Evolutionary conservation across 2,797 vertebrate genomes (phyloP).

Genomic region (Amblyopsis hoosieri): DNA sequence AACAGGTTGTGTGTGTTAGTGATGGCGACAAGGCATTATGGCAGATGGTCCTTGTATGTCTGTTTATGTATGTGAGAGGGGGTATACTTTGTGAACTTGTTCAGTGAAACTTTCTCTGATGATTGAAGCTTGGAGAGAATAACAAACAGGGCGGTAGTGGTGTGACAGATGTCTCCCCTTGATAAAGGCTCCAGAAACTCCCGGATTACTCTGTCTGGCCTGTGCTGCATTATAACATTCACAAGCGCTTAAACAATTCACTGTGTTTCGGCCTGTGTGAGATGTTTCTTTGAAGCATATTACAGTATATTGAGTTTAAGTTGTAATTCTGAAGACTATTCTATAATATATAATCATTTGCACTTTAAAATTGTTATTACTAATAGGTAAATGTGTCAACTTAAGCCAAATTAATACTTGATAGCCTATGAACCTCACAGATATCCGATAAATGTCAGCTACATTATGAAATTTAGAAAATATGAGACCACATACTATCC

Average conservation of each 20-base stretch:
- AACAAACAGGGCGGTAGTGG: slow-evolving; percentile 74
- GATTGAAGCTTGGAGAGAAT: slow-evolving; percentile 73
- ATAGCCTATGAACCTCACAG: too few species aligned
- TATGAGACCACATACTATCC: not conserved
- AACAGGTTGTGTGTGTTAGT: slow-evolving; percentile 46
- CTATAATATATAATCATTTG: too few species aligned
- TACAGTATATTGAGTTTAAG: not conserved
- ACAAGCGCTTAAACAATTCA: slow-evolving; percentile 12
- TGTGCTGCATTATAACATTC: slow-evolving; percentile 31
- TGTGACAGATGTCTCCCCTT: slow-evolving; percentile 79
- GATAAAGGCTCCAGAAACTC: slow-evolving; percentile 71
- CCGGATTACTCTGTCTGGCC: slow-evolving; percentile 41
- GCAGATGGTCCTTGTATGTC: slow-evolving; percentile 53
- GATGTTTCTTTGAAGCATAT: slow-evolving; percentile 13
- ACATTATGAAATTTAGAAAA: not conserved
- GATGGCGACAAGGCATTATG: slow-evolving; percentile 50
- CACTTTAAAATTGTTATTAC: too few species aligned
- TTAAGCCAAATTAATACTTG: too few species aligned
- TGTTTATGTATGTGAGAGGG: slow-evolving; percentile 66
- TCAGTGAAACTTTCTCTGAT: slow-evolving; percentile 69
- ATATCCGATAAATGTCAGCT: not conserved
- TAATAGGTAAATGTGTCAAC: too few species aligned
- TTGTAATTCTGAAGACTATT: not conserved
- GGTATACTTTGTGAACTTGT: slow-evolving; percentile 70
- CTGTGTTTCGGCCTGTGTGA: not conserved